These are phyloP conservation scores for Bergia puertoricense DNA, from an alignment of 92 coral and sea anemone species.

Conservation along the genomic window DNA sequence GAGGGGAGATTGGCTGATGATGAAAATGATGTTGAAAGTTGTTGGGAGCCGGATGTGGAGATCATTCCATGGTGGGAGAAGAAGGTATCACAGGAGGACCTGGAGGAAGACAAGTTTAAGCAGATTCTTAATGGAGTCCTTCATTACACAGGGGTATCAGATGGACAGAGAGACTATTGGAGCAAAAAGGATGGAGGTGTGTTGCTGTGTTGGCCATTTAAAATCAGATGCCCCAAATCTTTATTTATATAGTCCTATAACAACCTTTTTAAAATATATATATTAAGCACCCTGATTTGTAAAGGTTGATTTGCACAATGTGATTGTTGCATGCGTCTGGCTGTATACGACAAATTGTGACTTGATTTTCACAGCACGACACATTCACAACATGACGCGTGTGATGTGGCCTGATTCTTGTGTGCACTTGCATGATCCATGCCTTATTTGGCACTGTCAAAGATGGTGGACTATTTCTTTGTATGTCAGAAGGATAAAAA, in stretches of 20 bases:
- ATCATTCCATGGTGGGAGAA: slow-evolving; percentile 78
- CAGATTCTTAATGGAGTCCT: slow-evolving; percentile 81
- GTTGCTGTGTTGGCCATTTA: neutral
- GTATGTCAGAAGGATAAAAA: no score
- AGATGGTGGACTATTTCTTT: no score
- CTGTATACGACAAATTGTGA: no score
- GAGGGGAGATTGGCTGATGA: slow-evolving; percentile 97
- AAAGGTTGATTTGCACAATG: no score
- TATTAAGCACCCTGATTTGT: no score
- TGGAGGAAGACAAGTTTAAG: slow-evolving; percentile 85
- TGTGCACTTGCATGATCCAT: no score
- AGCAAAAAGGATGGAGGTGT: slow-evolving; percentile 43
- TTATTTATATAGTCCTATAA: neutral
- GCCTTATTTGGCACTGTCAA: no score
- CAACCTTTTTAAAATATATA: no score
- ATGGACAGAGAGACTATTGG: slow-evolving; percentile 38
- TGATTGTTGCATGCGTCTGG: no score
- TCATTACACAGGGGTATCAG: slow-evolving; percentile 62
- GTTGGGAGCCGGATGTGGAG: slow-evolving; percentile 84
- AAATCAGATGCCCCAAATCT: neutral
- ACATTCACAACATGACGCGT: no score
- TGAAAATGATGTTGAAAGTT: slow-evolving; percentile 87
- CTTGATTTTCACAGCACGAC: no score
- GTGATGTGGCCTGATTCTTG: no score
- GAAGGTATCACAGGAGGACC: slow-evolving; percentile 50